A percentile compares a stretch with the other conserved stretches of the same genome.
Conservation (phyloP, 2,888 invertebrate genomes). For the Priocnemis perturbator region DNA sequence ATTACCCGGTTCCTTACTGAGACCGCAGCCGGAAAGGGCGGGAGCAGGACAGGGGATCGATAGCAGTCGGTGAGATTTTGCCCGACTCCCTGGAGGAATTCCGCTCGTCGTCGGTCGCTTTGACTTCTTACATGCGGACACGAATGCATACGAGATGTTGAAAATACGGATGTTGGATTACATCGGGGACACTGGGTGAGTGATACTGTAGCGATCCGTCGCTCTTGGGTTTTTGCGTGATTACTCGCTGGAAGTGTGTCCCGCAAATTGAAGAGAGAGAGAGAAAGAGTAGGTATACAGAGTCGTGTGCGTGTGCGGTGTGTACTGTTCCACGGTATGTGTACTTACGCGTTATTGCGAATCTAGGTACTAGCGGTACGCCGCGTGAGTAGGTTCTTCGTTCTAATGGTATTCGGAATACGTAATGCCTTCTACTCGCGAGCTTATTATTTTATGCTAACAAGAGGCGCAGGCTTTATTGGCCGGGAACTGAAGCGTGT, state of each 20-base stretch:
- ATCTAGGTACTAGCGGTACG: too few relatives aligned
- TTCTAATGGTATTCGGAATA: slow-evolving; percentile 16
- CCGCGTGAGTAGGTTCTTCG: slow-evolving; percentile 25
- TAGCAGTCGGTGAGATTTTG: slow-evolving; percentile 21
- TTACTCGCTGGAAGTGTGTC: too few relatives aligned
- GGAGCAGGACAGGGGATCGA: background rate
- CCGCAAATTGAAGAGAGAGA: too few relatives aligned
- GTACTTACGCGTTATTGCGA: slow-evolving; percentile 9
- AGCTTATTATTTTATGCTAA: slow-evolving; percentile 35
- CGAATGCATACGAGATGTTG: slow-evolving; percentile 59
- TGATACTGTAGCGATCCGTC: slow-evolving; percentile 24
- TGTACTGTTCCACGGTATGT: too few relatives aligned
- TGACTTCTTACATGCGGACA: slow-evolving; percentile 19
- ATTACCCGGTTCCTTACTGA: too few relatives aligned
- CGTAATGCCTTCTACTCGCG: slow-evolving; percentile 16
- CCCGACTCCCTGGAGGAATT: slow-evolving; percentile 23
- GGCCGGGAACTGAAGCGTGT: background rate
- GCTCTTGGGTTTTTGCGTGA: background rate
- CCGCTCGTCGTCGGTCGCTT: slow-evolving; percentile 8
- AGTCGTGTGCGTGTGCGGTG: too few relatives aligned
- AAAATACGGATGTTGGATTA: slow-evolving; percentile 74
- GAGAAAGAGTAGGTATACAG: too few relatives aligned
- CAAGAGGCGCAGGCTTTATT: slow-evolving; percentile 11
- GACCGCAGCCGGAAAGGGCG: too few relatives aligned
- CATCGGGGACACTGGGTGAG: slow-evolving; percentile 72